phyloP scores from a whole-genome alignment of 37 sponge, comb jelly and placozoan species.

The Theonella swinhoei region DNA sequence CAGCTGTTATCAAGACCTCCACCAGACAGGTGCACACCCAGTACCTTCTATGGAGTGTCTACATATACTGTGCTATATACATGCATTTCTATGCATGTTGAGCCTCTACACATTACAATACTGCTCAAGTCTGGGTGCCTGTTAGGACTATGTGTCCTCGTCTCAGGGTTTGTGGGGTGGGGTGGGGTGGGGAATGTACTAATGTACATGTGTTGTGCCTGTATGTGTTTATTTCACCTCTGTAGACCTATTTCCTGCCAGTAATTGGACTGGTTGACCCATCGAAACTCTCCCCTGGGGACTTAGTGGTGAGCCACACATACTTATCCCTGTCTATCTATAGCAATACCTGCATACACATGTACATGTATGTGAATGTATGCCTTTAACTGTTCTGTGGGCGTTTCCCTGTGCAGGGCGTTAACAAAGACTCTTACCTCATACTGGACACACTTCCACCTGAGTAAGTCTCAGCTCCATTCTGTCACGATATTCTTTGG shows the following conservation, averaged over 20 bases:
- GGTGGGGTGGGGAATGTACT: too few species aligned
- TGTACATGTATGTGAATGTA: background rate
- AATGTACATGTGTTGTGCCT: too few species aligned
- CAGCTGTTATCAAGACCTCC: constrained; percentile 99
- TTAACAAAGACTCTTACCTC: constrained; percentile 99
- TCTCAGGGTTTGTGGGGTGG: too few species aligned
- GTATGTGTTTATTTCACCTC: background rate
- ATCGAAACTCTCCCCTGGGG: constrained; percentile 91
- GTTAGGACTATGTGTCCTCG: too few species aligned
- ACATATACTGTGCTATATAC: too few species aligned
- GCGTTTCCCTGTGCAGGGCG: constrained; percentile 64
- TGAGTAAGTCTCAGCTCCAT: constrained; percentile 68
- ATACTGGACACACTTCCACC: constrained; percentile 97
- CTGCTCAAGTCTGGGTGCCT: too few species aligned
- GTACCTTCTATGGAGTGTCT: too few species aligned
- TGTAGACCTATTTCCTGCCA: constrained; percentile 97
- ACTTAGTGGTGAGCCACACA: constrained; percentile 81
- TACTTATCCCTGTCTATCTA: background rate
- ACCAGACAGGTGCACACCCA: constrained; percentile 87
- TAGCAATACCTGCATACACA: background rate
- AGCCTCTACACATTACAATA: too few species aligned
- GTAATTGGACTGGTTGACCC: constrained; percentile 98
- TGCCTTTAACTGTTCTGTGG: background rate
- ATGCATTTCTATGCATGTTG: too few species aligned
- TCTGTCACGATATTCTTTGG: too few species aligned